A percentile compares a stretch with the other conserved stretches of the same genome.
Evolutionary conservation across 2,888 invertebrate species (phyloP).

Genomic region (Melipona beecheii): DNA sequence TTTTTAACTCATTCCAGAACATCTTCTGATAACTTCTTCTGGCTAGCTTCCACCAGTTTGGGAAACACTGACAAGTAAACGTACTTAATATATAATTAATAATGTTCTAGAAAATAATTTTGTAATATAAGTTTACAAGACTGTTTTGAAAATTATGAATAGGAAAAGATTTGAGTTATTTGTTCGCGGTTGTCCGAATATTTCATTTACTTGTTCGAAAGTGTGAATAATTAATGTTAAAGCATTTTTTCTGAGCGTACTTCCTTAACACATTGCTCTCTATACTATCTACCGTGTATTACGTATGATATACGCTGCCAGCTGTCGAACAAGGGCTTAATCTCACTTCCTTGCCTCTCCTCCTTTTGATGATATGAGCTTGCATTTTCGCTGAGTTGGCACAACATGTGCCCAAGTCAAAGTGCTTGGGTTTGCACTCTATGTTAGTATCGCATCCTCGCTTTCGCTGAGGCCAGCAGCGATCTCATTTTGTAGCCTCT

Average conservation of each 20-base stretch:
- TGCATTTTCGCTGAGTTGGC: constrained; percentile 83
- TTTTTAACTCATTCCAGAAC: constrained; percentile 49
- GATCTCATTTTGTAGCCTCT: constrained; percentile 80
- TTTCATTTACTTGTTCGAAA: not conserved
- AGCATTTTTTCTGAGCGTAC: constrained; percentile 38
- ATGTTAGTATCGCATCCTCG: constrained; percentile 79
- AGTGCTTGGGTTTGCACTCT: constrained; percentile 82
- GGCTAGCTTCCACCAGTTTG: not conserved
- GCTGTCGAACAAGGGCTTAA: constrained; percentile 77
- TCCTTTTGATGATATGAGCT: constrained; percentile 77
- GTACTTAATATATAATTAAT: too few relatives aligned
- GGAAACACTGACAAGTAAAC: not conserved
- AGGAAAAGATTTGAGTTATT: not conserved
- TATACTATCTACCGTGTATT: constrained; percentile 52
- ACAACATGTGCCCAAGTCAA: constrained; percentile 83
- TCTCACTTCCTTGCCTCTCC: constrained; percentile 68
- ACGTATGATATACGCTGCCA: constrained; percentile 72
- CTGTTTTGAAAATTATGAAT: not conserved
- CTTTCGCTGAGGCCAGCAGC: constrained; percentile 81
- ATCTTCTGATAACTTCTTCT: constrained; percentile 32
- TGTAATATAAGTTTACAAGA: not conserved
- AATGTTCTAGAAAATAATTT: not conserved
- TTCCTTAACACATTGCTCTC: constrained; percentile 48
- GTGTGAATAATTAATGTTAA: constrained; percentile 33
- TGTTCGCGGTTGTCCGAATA: not conserved